Percentiles rank a stretch among this genome's conserved stretches.
Conservation (phyloP, 2,888 invertebrate genomes). For the Agonopterix alstromeriana region DNA sequence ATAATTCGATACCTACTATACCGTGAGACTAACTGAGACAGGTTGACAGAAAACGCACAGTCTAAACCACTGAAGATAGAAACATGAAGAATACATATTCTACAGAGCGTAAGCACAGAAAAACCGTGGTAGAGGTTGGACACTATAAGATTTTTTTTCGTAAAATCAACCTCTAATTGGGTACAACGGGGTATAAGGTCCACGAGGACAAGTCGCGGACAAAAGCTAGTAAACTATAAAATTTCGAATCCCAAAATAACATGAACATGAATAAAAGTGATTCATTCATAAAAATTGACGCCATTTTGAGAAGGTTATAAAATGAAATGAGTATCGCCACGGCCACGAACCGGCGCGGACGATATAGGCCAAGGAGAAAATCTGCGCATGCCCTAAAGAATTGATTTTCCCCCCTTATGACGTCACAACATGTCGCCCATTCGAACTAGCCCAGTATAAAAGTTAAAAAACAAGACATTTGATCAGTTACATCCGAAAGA, state of each 20-base stretch:
- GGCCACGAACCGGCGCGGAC: conserved; percentile 32
- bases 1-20: too few species aligned
- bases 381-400: conserved; percentile 57
- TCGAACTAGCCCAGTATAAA: conserved; percentile 49
- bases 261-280: conserved; percentile 3
- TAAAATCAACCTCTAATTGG: too few species aligned
- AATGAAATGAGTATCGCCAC: conserved; percentile 41
- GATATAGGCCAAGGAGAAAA: conserved; percentile 62
- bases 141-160: too few species aligned
- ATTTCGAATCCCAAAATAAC: neutral
- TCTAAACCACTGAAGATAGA: too few species aligned
- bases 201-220: too few species aligned
- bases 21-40: too few species aligned
- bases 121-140: too few species aligned
- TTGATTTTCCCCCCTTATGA: conserved; percentile 59
- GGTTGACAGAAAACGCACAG: too few species aligned
- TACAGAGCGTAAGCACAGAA: too few species aligned
- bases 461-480: conserved; percentile 45
- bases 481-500: conserved; percentile 33
- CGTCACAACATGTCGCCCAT: conserved; percentile 62
- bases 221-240: too few species aligned
- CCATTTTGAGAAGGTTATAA: conserved; percentile 47
- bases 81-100: too few species aligned
- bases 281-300: conserved; percentile 63
- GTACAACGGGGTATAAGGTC: too few species aligned